These are phyloP conservation scores for Deroplatys truncata DNA, from an alignment of 2,888 invertebrate genomes.

Conservation along the genomic window DNA sequence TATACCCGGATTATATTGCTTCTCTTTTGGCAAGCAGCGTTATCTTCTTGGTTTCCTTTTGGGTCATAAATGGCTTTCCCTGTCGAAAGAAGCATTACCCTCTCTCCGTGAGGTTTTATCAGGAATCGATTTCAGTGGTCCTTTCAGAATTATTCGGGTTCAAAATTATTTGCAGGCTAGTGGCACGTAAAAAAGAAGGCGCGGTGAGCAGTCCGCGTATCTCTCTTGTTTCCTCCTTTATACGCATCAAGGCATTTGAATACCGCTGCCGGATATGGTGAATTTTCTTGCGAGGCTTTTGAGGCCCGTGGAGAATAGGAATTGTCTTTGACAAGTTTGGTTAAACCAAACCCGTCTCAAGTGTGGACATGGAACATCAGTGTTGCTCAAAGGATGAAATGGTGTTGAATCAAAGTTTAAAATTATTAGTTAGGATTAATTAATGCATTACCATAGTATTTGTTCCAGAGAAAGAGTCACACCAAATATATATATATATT, in stretches of 20 bases:
- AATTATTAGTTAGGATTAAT: too few species aligned
- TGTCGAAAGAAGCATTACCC: background rate
- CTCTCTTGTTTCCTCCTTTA: background rate
- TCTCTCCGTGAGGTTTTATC: background rate
- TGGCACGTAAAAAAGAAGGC: background rate
- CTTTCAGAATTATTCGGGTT: background rate
- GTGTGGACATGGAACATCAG: background rate
- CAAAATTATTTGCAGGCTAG: background rate
- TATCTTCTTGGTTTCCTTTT: background rate
- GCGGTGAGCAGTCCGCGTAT: background rate
- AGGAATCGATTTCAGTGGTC: background rate
- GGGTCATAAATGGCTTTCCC: background rate
- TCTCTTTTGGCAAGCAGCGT: background rate
- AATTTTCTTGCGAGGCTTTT: background rate
- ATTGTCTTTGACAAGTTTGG: background rate
- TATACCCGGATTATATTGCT: background rate
- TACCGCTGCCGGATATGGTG: background rate
- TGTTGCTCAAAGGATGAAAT: too few species aligned
- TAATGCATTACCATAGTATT: too few species aligned
- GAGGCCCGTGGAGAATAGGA: background rate
- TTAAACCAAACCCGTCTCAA: background rate
- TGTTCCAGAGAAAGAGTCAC: too few species aligned
- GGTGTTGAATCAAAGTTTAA: too few species aligned
- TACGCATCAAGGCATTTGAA: background rate
- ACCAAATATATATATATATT: too few species aligned